Base-by-base conservation (phyloP, 1,140 invertebrate species). In the Orussus abietinus region DNA sequence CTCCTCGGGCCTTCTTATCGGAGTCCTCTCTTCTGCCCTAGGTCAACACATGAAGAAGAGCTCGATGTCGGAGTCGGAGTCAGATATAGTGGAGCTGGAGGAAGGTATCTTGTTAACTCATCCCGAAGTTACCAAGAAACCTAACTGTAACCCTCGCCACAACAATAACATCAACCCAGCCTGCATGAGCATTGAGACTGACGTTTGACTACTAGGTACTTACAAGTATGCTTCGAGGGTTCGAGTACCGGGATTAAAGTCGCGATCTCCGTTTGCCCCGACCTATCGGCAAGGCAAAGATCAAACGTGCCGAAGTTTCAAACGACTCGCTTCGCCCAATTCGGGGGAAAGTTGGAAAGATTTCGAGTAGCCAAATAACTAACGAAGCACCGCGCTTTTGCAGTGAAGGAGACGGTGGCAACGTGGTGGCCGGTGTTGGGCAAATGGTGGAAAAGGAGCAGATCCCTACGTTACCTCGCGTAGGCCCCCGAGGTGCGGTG, bases 201-300 rank as follows among this genome's bases (percentile, higher is more conserved):
- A 96, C 80, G 92, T 96, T 84, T 96, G 91, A 96, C 88, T 88
- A 86, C 81, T 81, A 80, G 85, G 87, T 90, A 76, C 80, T 77
- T 72, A 34, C n/a, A n/a, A n/a, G n/a, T n/a, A n/a, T n/a, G n/a
- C n/a, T n/a, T n/a, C n/a, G n/a, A n/a, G n/a, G n/a, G n/a, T n/a
- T n/a, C n/a, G n/a, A n/a, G n/a, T n/a, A n/a, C n/a, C n/a, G n/a
- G n/a, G n/a, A n/a, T n/a, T n/a, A n/a, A n/a, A n/a, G n/a, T n/a
- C n/a, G n/a, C n/a, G n/a, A n/a, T n/a, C n/a, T n/a, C n/a, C n/a
- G n/a, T n/a, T n/a, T n/a, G n/a, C n/a, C n/a, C n/a, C n/a, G n/a
- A n/a, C n/a, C n/a, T n/a, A n/a, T n/a, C n/a, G n/a, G n/a, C n/a
- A n/a, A n/a, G n/a, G n/a, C n/a, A n/a, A n/a, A n/a, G n/a, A n/a